Evolutionary conservation across 2,113 vertebrate species (phyloP), one percentile per base, ranked within the genome.

Genomic region (Carettochelys insculpta): DNA sequence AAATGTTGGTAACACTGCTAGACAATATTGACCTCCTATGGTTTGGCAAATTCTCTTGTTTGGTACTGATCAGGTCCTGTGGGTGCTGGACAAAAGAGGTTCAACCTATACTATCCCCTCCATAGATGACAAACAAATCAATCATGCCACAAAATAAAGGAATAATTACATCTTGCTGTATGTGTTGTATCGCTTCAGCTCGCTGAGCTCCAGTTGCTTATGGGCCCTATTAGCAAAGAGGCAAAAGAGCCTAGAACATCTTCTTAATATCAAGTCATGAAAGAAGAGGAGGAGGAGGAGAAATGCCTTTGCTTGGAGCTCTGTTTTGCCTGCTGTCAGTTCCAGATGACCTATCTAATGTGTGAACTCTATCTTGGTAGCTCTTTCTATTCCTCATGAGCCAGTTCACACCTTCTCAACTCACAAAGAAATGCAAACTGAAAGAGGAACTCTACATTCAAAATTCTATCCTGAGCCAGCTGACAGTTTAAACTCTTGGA

Each of bases 391-490:
- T 80, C 87, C 38, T 95, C n/a, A 87, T 83, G 79, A 90, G 51
- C 83, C 24, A 52, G 27, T 52, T 80, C 93, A 65, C 38, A 48
- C 83, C 80, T 11, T 24, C 51, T 31, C 50, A 27, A 80, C 54
- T 76, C 78, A 1, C 1, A 3, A 80, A 86, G 82, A 89, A 92
- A 68, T 90, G 82, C 68, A 80, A 17, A 8, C 73, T 29, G 71
- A 31, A 47, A 3, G 50, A 96, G 91, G 95, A 93, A 92, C 85
- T 61, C 45, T 51, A 31, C 0, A 0, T 45, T 83, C 81, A 90
- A 92, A 91, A 93, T 77, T 58, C 88, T 53, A 41, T 76, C 45
- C 77, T 25, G 87, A 93, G 94, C 95, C 86, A 89, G 85, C 93
- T 92, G 92, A 93, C 96, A 95, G 93, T 3, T 2, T 61, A 96